Conservation (phyloP, 2,888 invertebrate species). For the Euclidia mi region DNA sequence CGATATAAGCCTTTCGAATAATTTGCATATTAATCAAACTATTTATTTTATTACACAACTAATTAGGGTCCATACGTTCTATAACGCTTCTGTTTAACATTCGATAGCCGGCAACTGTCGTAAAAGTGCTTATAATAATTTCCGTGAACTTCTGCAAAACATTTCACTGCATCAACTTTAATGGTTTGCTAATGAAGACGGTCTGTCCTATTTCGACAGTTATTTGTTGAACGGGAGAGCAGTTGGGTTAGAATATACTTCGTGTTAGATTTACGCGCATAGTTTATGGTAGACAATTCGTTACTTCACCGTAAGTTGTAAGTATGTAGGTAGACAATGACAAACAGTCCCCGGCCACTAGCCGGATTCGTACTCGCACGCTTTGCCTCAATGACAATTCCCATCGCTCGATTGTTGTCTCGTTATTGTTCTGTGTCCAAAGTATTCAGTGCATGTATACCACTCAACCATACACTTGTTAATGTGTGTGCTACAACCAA, state of each 20-base stretch:
- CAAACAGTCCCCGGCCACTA: conserved; percentile 20
- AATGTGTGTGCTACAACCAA: conserved; percentile 21
- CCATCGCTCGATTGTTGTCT: conserved; percentile 61
- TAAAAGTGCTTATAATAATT: too few relatives aligned
- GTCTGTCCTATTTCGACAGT: too few relatives aligned
- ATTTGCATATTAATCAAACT: too few relatives aligned
- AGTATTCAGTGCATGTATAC: conserved; percentile 75
- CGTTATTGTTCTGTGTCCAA: conserved; percentile 66
- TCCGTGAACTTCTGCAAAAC: too few relatives aligned
- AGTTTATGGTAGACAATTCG: conserved; percentile 13
- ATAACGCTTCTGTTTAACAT: too few relatives aligned
- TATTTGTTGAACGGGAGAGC: conserved; percentile 1
- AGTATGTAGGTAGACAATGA: conserved; percentile 32
- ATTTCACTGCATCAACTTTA: too few relatives aligned
- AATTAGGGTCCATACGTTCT: too few relatives aligned
- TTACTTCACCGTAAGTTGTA: conserved; percentile 21
- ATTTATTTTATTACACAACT: too few relatives aligned
- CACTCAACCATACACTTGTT: conserved; percentile 66
- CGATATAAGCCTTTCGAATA: too few relatives aligned
- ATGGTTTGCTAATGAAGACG: too few relatives aligned
- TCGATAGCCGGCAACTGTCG: too few relatives aligned
- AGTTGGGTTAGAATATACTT: conserved; percentile 9
- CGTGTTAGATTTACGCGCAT: conserved; percentile 10
- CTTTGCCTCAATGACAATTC: conserved; percentile 59
- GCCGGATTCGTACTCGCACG: conserved; percentile 27